Conservation (phyloP, 2,888 invertebrate genomes). For the Rhimphoctona megacephalus region DNA sequence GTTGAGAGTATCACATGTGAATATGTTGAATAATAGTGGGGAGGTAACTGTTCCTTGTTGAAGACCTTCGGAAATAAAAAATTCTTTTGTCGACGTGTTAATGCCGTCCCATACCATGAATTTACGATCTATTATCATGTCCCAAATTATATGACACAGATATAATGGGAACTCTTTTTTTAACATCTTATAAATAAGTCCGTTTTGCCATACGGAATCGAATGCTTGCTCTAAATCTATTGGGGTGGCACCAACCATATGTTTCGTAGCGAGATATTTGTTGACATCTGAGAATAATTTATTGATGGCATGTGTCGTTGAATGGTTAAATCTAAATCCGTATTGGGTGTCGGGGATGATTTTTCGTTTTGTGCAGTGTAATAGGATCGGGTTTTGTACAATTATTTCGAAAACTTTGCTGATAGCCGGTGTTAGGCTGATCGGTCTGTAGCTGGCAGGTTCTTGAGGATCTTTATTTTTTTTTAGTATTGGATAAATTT, state of each 20-base stretch:
- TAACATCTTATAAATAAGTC: slow-evolving; percentile 26
- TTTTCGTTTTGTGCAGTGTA: not conserved
- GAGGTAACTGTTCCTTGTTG: slow-evolving; percentile 58
- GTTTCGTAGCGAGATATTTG: not conserved
- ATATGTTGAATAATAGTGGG: slow-evolving; percentile 59
- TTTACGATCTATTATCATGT: slow-evolving; percentile 11
- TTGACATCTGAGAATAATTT: slow-evolving; percentile 43
- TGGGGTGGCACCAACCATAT: slow-evolving; percentile 7
- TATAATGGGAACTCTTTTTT: slow-evolving; percentile 14
- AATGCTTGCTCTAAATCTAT: slow-evolving; percentile 55
- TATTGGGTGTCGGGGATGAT: slow-evolving; percentile 43
- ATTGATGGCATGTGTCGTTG: not conserved
- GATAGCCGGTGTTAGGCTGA: slow-evolving; percentile 17
- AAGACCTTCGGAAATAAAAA: slow-evolving; percentile 18
- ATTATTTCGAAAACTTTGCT: slow-evolving; percentile 40
- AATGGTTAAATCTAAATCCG: slow-evolving; percentile 22
- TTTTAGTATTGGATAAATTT: slow-evolving; percentile 34
- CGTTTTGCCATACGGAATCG: slow-evolving; percentile 46
- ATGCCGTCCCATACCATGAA: slow-evolving; percentile 25
- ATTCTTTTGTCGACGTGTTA: not conserved
- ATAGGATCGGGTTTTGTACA: not conserved
- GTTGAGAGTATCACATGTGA: slow-evolving; percentile 46
- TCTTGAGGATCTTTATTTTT: slow-evolving; percentile 20
- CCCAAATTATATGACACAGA: not conserved
- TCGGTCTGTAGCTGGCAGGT: slow-evolving; percentile 21